These are phyloP conservation scores for Forbesichthys papilliferus DNA, from an alignment of 2,113 vertebrate genomes.

Conservation along the genomic window DNA sequence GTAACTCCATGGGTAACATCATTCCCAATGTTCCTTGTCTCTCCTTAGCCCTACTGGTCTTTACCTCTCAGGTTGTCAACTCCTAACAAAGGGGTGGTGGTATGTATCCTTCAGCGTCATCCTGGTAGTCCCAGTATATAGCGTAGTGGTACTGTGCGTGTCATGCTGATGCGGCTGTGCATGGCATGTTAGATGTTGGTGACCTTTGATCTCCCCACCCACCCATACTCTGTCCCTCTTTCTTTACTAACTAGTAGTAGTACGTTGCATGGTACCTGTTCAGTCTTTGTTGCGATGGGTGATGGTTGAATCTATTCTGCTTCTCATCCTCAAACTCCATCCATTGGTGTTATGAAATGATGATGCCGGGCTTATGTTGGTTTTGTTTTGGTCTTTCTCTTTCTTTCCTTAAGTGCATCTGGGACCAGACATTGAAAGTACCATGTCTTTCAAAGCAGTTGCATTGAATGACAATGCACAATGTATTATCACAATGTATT, in stretches of 20 bases:
- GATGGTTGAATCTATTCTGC: constrained; percentile 6
- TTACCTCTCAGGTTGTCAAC: constrained; percentile 93
- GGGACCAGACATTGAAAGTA: constrained; percentile 15
- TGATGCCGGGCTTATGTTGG: constrained; percentile 23
- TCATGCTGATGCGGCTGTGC: constrained; percentile 53
- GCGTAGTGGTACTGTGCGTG: constrained; percentile 19
- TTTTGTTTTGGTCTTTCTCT: neutral
- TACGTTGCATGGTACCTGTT: constrained; percentile 60
- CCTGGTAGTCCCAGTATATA: constrained; percentile 41
- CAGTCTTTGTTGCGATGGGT: constrained; percentile 36
- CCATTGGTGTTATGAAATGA: neutral
- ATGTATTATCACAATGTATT: neutral
- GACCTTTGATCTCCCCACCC: constrained; percentile 21
- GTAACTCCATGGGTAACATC: constrained; percentile 53
- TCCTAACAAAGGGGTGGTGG: constrained; percentile 92
- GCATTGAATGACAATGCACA: neutral
- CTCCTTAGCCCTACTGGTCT: constrained; percentile 88
- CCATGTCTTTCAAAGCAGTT: constrained; percentile 37
- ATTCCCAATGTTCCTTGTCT: constrained; percentile 74
- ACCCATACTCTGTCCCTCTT: constrained; percentile 20
- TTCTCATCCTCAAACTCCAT: constrained; percentile 13
- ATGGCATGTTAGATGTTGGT: constrained; percentile 64
- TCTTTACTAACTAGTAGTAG: constrained; percentile 17
- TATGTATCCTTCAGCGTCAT: constrained; percentile 80
- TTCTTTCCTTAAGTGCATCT: constrained; percentile 4